Evolutionary conservation across 1,140 invertebrate genomes (phyloP).

Genomic region (Calliopsis andreniformis): DNA sequence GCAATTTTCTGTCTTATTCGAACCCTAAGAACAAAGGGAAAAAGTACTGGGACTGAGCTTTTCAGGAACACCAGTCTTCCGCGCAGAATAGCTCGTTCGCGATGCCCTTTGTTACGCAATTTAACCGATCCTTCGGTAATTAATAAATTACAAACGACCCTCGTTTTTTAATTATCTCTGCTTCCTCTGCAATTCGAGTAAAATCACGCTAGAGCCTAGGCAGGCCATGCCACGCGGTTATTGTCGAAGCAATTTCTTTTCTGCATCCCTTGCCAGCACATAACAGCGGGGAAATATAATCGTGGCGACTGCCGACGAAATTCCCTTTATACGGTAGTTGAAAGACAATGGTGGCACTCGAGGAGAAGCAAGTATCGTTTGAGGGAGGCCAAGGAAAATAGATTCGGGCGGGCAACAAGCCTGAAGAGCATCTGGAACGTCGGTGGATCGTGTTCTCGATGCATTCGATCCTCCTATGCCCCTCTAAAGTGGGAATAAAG

Average conservation of each 20-base stretch:
- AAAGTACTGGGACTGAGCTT: background rate
- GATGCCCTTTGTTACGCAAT: background rate
- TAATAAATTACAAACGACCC: background rate
- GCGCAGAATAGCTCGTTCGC: background rate
- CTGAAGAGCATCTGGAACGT: background rate
- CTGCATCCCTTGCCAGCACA: background rate
- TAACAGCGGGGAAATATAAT: background rate
- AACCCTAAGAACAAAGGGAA: background rate
- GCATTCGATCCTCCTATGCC: background rate
- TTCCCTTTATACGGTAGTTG: background rate
- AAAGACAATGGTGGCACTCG: background rate
- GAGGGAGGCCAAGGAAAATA: background rate
- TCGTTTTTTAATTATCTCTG: background rate
- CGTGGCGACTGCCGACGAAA: background rate
- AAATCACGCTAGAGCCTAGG: background rate
- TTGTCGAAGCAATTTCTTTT: background rate
- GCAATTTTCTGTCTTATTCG: background rate
- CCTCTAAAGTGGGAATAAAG: slow-evolving; percentile 35
- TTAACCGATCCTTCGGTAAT: background rate
- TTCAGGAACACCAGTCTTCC: background rate
- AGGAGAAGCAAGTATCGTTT: background rate
- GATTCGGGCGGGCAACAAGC: slow-evolving; percentile 7
- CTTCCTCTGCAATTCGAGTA: background rate
- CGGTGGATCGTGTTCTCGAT: slow-evolving; percentile 7
- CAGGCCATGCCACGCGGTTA: too few species aligned